These are phyloP conservation scores for Aphaenogaster rudis DNA, from an alignment of 1,140 invertebrate genomes.

Conservation along the genomic window DNA sequence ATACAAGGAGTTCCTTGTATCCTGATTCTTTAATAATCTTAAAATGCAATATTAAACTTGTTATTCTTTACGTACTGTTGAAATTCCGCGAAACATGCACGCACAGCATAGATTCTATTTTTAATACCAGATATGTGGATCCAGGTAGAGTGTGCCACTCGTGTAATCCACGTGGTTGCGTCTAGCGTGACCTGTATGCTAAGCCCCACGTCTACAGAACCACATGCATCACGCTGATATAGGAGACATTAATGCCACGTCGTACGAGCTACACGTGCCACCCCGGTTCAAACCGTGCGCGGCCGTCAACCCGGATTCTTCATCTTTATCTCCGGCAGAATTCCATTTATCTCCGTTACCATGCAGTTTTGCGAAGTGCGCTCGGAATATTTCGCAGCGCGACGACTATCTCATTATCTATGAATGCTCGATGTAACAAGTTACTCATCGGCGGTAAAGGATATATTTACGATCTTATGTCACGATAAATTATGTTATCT, in stretches of 20 bases:
- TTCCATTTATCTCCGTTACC: slow-evolving; percentile 58
- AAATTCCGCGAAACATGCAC: slow-evolving; percentile 1
- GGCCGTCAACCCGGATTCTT: slow-evolving; percentile 60
- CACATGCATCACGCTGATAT: slow-evolving; percentile 65
- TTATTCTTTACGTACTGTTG: not conserved
- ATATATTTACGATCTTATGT: slow-evolving; percentile 20
- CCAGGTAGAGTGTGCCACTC: slow-evolving; percentile 35
- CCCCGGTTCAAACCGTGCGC: slow-evolving; percentile 52
- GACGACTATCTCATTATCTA: slow-evolving; percentile 51
- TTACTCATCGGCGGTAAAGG: slow-evolving; percentile 15
- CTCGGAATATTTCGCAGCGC: slow-evolving; percentile 31
- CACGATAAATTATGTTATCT: slow-evolving; percentile 29
- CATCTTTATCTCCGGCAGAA: slow-evolving; percentile 53
- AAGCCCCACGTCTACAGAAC: slow-evolving; percentile 59
- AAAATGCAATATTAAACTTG: not conserved
- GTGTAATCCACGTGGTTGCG: slow-evolving; percentile 60
- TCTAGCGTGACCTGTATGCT: slow-evolving; percentile 63
- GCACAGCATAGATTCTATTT: slow-evolving; percentile 1
- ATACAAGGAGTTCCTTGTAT: not conserved
- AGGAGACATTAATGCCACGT: slow-evolving; percentile 68
- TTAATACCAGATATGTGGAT: slow-evolving; percentile 14
- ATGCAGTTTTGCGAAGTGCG: slow-evolving; percentile 47
- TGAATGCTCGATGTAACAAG: slow-evolving; percentile 36
- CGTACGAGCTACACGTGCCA: slow-evolving; percentile 62
- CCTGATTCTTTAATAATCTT: not conserved